Evolutionary conservation across 2,113 vertebrate genomes (phyloP), one percentile per base, ranked within the genome.

Genomic region (Panthera leo): DNA sequence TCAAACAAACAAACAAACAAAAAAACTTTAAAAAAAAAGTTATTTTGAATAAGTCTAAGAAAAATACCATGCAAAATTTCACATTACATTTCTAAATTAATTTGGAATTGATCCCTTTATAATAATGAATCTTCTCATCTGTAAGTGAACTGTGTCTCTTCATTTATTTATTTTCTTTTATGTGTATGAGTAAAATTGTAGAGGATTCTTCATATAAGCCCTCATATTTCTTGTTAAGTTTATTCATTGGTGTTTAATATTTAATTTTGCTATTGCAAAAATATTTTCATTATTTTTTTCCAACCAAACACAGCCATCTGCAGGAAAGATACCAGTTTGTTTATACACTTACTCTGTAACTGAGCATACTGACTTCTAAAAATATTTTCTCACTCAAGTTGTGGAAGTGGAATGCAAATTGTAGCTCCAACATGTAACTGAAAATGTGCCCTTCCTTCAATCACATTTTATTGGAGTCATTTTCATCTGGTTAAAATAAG

Each of bases 401-500:
- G 27, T 45, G 4, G 67, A 73, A 71, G 29, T 68, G 78, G 36
- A 42, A 85, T 29, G 61, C 53, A 71, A 94, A 83, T 19, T 89
- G 53, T 8, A 68, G 5, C 34, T 48, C 11, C 6, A 4, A 73
- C 58, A 70, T 1, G 14, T 45, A 87, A 58, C 67, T 92, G 48
- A 67, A 70, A 73, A 45, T 94, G 87, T 75, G 19, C 70, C 27
- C 83, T 84, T 94, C 25, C 71, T 93, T 87, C 70, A 23, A 23
- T 91, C 84, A 80, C 21, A 51, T 80, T 87, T 85, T 45, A 92
- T 88, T 48, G 68, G 51, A 91, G 34, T 89, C 23, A 90, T 85
- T 98, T 95, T 87, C 14, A 68, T 79, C 89, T n/a, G 25, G 51
- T 92, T 96, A 91, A 90, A 31, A 70, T 61, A 87, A 96, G 88